Base-by-base conservation (phyloP, 2,113 vertebrate species). In the Plectropomus leopardus region DNA sequence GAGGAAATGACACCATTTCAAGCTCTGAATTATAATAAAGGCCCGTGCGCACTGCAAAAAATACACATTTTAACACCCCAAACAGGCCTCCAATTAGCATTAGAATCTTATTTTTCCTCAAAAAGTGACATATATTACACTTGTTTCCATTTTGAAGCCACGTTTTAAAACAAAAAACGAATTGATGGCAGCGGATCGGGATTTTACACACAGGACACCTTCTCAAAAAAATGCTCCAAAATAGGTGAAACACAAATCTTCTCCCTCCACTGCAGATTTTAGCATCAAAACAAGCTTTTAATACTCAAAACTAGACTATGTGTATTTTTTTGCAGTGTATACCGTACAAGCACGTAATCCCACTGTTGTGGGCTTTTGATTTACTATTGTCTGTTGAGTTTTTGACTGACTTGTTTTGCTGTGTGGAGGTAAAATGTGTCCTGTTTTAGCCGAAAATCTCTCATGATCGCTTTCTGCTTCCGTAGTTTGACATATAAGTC, bases 1-100 rank as follows among this genome's bases (percentile, higher is more conserved):
- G 82, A 90, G 86, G 88, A 90, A 92, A 91, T 88, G 86, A 86
- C 89, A 92, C 88, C 86, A 70, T 60, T 80, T 86, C 84, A 89
- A 71, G 1, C 54, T 78, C 75, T 88, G 87, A 82, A 90, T 92
- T 85, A 76, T 73, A 87, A 92, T 88, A 15, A 53, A 78, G 72
- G 78, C 24, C 28, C 42, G 77, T 63, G 81, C 67, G 76, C 80
- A 59, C 58, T 47, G 42, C 72, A 54, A 48, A 74, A 72, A 14
- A 42, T 14, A 5, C 55, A 53, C 67, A 76, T 77, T 42, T 53
- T 7, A 65, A 53, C 23, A 19, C 55, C 13, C 36, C 63, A 24
- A 28, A 6, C 19, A 23, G 17, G 7, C 34, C 40, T 15, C 1
- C 8, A 2, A 34, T 17, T n/a, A 63, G 7, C 14, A 24, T 5